phyloP scores from a whole-genome alignment of 2,888 invertebrate genomes.

The Silvanus unidentatus region DNA sequence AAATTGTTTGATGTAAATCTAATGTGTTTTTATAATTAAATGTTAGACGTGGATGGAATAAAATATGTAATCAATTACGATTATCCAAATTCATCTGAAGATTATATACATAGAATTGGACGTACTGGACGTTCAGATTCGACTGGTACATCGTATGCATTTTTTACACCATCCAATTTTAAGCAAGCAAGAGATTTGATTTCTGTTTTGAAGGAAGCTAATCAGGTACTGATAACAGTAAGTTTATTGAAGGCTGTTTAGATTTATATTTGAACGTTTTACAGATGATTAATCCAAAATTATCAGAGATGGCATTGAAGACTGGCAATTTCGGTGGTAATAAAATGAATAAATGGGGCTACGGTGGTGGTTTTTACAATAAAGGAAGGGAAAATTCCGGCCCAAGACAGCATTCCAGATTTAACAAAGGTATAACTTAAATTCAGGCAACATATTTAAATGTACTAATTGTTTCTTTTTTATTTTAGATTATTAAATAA shows the following conservation, averaged over 20 bases:
- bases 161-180: constrained; percentile 85
- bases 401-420: constrained; percentile 31
- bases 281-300: constrained; percentile 76
- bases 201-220: constrained; percentile 83
- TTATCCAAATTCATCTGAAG: constrained; percentile 92
- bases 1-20: too few species aligned
- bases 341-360: constrained; percentile 41
- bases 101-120: constrained; percentile 94
- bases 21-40: too few species aligned
- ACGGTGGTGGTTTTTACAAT: constrained; percentile 39
- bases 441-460: too few species aligned
- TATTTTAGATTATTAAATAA: too few species aligned
- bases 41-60: constrained; percentile 89
- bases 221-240: constrained; percentile 55
- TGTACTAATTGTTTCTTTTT: too few species aligned
- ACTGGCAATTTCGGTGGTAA: constrained; percentile 54
- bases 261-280: constrained; percentile 14
- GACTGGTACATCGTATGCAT: constrained; percentile 90
- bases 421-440: constrained; percentile 3
- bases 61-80: constrained; percentile 96
- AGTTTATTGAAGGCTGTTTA: too few species aligned
- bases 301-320: constrained; percentile 70
- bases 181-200: constrained; percentile 86
- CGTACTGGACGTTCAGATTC: constrained; percentile 84
- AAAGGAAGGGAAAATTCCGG: constrained; percentile 20